Evolutionary conservation across 2,888 invertebrate species (phyloP), one percentile per base, ranked within the genome.

Genomic region (Trissoscelio sp.): DNA sequence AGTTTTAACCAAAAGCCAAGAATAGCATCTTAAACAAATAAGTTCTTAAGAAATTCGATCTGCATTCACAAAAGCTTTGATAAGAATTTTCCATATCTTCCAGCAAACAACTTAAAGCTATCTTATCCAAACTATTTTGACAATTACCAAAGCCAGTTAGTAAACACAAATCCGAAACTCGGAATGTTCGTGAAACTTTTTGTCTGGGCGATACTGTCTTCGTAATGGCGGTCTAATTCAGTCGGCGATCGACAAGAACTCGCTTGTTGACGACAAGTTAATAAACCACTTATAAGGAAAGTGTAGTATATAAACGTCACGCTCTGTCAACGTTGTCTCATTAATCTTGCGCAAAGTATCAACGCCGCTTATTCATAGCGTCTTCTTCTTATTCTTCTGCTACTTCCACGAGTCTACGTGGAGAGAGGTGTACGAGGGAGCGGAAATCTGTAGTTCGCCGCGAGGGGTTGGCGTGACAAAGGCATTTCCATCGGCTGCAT

Each of bases 401-500:
- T 44, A 7, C 42, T 44, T 44, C 42, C 12, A 3, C 7, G 46
- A n/a, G n/a, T 57, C 44, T 6, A 7, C 18, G 1, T 16, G 6
- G 3, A 4, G 9, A n/a, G n/a, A n/a, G n/a, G n/a, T n/a, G n/a
- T n/a, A n/a, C n/a, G n/a, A n/a, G n/a, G n/a, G n/a, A n/a, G n/a
- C n/a, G n/a, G n/a, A n/a, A n/a, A 44, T 53, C 58, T 58, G 37
- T 66, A 31, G 20, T 37, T 77, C 46, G 51, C 37, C 74, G 44
- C 77, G 84, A 84, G 83, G 74, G 69, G 77, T 58, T 70, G 72
- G 53, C 28, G 75, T 62, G 75, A 87, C 87, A 84, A 86, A 84
- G 80, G 72, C 74, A 78, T 73, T 74, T 81, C 64, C 60, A 66
- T 51, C 42, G 48, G 55, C 9, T 79, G 55, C 46, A 74, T 75